A percentile compares a stretch with the other conserved stretches of the same genome.
Evolutionary conservation across 2,113 vertebrate species (phyloP).

Genomic region (Cercocebus atys): DNA sequence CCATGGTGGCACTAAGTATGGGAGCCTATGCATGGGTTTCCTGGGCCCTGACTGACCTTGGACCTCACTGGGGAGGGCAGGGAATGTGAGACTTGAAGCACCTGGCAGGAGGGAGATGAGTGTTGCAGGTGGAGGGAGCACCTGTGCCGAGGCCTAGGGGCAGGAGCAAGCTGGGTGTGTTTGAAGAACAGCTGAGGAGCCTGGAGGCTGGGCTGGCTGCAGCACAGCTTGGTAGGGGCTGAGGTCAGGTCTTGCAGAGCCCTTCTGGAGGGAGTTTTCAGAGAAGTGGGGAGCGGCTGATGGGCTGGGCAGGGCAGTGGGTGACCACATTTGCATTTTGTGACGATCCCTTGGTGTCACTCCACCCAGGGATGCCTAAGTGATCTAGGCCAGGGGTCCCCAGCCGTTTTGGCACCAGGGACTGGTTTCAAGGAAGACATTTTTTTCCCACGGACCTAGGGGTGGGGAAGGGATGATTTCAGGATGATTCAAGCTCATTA

Average conservation of each 20-base stretch:
- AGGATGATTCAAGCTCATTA: too few relatives aligned
- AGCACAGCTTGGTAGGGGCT: too few relatives aligned
- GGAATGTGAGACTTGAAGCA: not conserved
- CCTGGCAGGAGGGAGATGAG: not conserved
- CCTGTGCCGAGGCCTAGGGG: not conserved
- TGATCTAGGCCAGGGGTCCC: not conserved
- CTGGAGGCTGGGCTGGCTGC: not conserved
- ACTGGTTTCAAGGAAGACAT: too few relatives aligned
- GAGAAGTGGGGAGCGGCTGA: not conserved
- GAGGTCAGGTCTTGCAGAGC: not conserved
- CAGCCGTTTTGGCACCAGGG: too few relatives aligned
- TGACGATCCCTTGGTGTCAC: not conserved
- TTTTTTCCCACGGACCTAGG: too few relatives aligned
- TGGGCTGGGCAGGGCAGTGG: not conserved
- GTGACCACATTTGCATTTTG: not conserved
- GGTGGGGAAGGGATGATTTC: too few relatives aligned
- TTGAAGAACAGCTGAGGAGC: not conserved
- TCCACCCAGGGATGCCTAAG: not conserved
- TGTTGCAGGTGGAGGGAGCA: not conserved
- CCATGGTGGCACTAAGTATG: fast-evolving
- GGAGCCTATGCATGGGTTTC: not conserved
- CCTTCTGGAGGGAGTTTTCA: not conserved
- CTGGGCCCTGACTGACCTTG: not conserved
- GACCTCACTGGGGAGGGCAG: not conserved
- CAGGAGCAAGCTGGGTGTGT: not conserved